Evolutionary conservation across 2,888 invertebrate genomes (phyloP).

Genomic region (Mesochorus sp.): DNA sequence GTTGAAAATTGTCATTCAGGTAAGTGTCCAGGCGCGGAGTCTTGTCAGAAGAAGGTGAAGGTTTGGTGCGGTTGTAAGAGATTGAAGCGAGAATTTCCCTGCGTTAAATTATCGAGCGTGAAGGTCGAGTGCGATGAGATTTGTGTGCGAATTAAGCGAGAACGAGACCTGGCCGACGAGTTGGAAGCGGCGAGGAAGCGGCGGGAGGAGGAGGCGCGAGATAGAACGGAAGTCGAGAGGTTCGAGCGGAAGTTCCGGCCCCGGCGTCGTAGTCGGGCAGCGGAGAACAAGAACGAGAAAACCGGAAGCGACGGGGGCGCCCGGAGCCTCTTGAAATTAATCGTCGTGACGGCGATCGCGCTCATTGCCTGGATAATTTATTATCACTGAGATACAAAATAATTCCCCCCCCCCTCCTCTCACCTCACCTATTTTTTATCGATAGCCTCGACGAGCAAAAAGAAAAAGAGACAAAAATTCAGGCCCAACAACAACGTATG

Average conservation of each 20-base stretch:
- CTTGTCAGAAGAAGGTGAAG: conserved; percentile 91
- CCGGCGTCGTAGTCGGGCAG: conserved; percentile 73
- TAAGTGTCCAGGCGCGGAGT: conserved; percentile 86
- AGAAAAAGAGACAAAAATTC: conserved; percentile 52
- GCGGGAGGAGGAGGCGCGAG: conserved; percentile 87
- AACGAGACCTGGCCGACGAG: conserved; percentile 83
- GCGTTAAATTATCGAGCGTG: conserved; percentile 76
- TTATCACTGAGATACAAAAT: conserved; percentile 39
- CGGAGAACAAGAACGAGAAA: conserved; percentile 59
- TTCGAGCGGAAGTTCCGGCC: conserved; percentile 88
- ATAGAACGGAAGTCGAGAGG: conserved; percentile 88
- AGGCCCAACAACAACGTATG: neutral
- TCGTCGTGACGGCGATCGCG: conserved; percentile 8
- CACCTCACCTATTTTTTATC: too few relatives aligned
- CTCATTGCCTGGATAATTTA: conserved; percentile 21
- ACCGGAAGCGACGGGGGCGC: neutral
- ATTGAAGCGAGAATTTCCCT: conserved; percentile 87
- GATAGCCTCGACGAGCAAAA: conserved; percentile 39
- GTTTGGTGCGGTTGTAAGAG: conserved; percentile 90
- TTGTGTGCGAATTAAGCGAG: conserved; percentile 84
- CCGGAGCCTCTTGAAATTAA: neutral
- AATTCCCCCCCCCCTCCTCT: too few relatives aligned
- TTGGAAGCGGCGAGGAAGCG: conserved; percentile 84
- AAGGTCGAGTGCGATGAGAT: conserved; percentile 86
- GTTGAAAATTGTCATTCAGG: conserved; percentile 89